A percentile compares a stretch with the other conserved stretches of the same genome.
phyloP scores from a whole-genome alignment of 1,140 invertebrate species.

The Hyles euphorbiae region DNA sequence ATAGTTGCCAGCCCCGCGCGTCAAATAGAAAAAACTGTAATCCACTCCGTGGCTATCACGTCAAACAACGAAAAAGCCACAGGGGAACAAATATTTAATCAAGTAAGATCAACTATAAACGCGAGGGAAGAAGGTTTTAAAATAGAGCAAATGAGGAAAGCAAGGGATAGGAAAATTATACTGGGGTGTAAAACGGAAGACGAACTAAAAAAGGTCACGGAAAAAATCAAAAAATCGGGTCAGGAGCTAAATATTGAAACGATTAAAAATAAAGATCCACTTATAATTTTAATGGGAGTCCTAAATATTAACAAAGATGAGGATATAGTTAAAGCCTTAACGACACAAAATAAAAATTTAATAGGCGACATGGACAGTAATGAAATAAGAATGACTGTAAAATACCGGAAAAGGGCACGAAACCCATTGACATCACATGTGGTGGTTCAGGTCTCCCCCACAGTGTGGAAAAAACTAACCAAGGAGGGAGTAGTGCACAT shows the following conservation, averaged over 20 bases:
- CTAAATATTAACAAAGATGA: conserved; percentile 13
- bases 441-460: conserved; percentile 9
- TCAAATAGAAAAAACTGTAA: not conserved
- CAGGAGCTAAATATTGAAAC: conserved; percentile 4
- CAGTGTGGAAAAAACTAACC: conserved; percentile 1
- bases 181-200: conserved; percentile 13
- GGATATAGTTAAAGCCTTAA: conserved; percentile 14
- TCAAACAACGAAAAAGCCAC: conserved; percentile 7
- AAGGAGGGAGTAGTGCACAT: not conserved
- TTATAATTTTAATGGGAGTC: conserved; percentile 15
- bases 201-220: conserved; percentile 8
- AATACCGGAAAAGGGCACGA: conserved; percentile 11
- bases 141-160: conserved; percentile 16
- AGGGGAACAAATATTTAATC: conserved; percentile 10
- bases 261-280: conserved; percentile 20
- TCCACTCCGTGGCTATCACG: conserved; percentile 10
- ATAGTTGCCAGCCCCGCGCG: conserved; percentile 2
- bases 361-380: conserved; percentile 4
- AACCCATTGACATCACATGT: conserved; percentile 12
- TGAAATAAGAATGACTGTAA: conserved; percentile 6
- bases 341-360: conserved; percentile 17
- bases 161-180: conserved; percentile 20
- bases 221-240: not conserved
- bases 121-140: conserved; percentile 9
- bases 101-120: conserved; percentile 11